Evolutionary conservation across 2,113 vertebrate genomes (phyloP).

Genomic region (Tragelaphus buxtoni): DNA sequence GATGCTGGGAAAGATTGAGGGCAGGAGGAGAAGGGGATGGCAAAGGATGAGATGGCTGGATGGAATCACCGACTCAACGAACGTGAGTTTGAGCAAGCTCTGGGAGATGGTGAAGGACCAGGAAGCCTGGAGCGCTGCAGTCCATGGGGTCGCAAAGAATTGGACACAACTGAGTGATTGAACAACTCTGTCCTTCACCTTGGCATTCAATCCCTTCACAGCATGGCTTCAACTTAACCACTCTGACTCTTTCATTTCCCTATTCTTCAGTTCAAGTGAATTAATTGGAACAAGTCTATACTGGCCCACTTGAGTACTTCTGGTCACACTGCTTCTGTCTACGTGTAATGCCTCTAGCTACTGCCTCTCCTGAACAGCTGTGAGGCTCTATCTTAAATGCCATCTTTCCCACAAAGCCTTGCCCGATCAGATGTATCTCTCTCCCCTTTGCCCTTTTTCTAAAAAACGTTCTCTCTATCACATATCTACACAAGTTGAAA

Average conservation of each 20-base stretch:
- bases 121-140: neutral
- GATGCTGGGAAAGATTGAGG: neutral
- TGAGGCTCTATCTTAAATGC: neutral
- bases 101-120: neutral
- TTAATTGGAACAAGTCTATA: neutral
- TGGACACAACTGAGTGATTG: neutral
- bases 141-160: neutral
- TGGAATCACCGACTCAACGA: neutral
- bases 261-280: neutral
- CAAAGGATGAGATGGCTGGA: neutral
- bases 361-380: neutral
- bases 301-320: neutral
- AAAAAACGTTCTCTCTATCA: constrained; percentile 80
- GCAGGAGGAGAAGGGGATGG: neutral
- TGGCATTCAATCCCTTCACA: neutral
- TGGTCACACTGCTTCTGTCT: neutral
- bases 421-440: neutral
- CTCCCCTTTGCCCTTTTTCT: neutral
- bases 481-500: constrained; percentile 97
- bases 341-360: neutral
- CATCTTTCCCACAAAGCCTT: neutral
- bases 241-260: neutral
- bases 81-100: neutral
- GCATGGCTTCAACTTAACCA: neutral
- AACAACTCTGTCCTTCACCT: neutral